A percentile compares a stretch with the other conserved stretches of the same genome.
Evolutionary conservation across 2,797 vertebrate genomes (phyloP).

Genomic region (Potorous gilbertii): DNA sequence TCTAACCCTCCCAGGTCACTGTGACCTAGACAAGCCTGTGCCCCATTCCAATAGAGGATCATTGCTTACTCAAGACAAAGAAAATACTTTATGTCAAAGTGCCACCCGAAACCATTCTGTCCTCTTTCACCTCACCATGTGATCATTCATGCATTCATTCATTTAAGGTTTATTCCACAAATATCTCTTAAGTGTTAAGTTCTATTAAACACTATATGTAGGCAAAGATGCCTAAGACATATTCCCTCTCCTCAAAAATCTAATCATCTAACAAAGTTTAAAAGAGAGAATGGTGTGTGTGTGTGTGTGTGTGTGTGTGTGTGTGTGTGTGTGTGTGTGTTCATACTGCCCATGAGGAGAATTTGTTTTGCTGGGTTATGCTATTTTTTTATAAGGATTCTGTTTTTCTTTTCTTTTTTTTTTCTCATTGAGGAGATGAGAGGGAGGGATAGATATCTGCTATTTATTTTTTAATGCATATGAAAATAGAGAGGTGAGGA

Average conservation of each 20-base stretch:
- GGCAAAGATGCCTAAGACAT: background rate
- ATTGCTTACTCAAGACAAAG: background rate
- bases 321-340: background rate
- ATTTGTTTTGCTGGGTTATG: background rate
- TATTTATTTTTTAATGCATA: background rate
- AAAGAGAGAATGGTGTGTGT: background rate
- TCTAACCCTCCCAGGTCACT: background rate
- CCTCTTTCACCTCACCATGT: background rate
- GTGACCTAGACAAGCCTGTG: background rate
- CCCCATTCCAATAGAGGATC: background rate
- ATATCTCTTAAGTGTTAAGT: background rate
- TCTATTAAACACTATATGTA: background rate
- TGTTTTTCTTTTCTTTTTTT: background rate
- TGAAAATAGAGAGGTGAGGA: background rate
- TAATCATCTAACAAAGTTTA: background rate
- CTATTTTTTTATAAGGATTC: background rate
- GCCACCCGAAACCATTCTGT: background rate
- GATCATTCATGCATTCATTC: background rate
- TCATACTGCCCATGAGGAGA: background rate
- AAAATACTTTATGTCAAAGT: background rate
- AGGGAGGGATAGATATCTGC: background rate
- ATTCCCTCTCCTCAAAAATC: background rate
- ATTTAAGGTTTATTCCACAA: background rate
- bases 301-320: no score
- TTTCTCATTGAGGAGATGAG: background rate